phyloP scores from a whole-genome alignment of 2,113 vertebrate species.

The Eurypyga helias region DNA sequence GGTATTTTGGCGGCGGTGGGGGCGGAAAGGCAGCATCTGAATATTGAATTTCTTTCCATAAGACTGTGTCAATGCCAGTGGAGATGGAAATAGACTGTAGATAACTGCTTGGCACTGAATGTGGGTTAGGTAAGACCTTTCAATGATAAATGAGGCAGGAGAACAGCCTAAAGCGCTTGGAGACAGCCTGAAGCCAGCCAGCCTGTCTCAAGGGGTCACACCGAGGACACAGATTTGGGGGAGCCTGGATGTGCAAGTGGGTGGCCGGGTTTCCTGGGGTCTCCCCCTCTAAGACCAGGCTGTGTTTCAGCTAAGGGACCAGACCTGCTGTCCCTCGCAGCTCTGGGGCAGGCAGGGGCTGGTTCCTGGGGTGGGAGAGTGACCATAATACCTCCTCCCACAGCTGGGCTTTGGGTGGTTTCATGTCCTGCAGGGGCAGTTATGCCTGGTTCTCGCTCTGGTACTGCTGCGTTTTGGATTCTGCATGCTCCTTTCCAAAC shows the following conservation, averaged over 20 bases:
- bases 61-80: neutral
- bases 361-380: neutral
- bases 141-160: neutral
- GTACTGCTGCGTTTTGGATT: neutral
- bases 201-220: neutral
- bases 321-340: neutral
- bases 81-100: neutral
- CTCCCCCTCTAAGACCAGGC: neutral
- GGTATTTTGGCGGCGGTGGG: neutral
- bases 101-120: neutral
- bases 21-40: accelerated
- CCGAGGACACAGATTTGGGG: accelerated
- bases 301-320: neutral
- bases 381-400: neutral
- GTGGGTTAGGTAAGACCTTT: neutral
- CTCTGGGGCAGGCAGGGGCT: accelerated
- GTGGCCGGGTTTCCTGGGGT: accelerated
- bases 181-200: neutral
- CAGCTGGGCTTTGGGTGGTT: neutral
- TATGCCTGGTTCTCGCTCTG: accelerated
- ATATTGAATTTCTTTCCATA: neutral
- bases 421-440: neutral
- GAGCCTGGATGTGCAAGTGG: neutral
- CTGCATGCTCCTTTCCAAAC: neutral
- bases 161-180: neutral